Evolutionary conservation across 2,888 invertebrate species (phyloP).

Genomic region (Leptothorax acervorum): DNA sequence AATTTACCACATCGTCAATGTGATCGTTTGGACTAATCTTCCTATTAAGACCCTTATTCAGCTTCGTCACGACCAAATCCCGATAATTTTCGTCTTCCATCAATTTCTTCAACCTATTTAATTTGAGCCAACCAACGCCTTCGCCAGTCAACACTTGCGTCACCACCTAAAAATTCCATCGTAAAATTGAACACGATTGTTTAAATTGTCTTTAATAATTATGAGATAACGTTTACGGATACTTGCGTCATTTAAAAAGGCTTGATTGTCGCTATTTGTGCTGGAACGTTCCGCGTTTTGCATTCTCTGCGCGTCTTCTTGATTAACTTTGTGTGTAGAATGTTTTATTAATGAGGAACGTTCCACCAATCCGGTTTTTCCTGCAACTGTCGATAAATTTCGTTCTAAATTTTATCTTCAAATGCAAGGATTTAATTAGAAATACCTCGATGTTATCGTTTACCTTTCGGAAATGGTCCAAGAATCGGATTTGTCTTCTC

Average conservation of each 20-base stretch:
- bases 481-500: constrained; percentile 88
- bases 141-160: constrained; percentile 95
- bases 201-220: background rate
- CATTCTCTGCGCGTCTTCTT: constrained; percentile 90
- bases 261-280: constrained; percentile 96
- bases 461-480: constrained; percentile 92
- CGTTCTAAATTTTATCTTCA: background rate
- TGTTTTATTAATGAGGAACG: constrained; percentile 96
- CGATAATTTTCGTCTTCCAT: constrained; percentile 99
- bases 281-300: constrained; percentile 91
- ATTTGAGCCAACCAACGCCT: constrained; percentile 98
- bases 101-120: constrained; percentile 96
- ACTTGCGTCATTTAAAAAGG: constrained; percentile 95
- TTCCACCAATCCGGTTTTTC: constrained; percentile 93
- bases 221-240: background rate
- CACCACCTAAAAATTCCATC: constrained; percentile 87
- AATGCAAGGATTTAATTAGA: background rate
- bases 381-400: constrained; percentile 73
- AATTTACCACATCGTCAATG: constrained; percentile 97
- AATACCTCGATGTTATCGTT: background rate
- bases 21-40: constrained; percentile 98
- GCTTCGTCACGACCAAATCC: constrained; percentile 96
- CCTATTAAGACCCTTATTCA: constrained; percentile 96
- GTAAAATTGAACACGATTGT: background rate
- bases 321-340: constrained; percentile 89